These are phyloP conservation scores for Yponomeuta sedellus DNA, from an alignment of 2,888 invertebrate genomes.

Conservation along the genomic window DNA sequence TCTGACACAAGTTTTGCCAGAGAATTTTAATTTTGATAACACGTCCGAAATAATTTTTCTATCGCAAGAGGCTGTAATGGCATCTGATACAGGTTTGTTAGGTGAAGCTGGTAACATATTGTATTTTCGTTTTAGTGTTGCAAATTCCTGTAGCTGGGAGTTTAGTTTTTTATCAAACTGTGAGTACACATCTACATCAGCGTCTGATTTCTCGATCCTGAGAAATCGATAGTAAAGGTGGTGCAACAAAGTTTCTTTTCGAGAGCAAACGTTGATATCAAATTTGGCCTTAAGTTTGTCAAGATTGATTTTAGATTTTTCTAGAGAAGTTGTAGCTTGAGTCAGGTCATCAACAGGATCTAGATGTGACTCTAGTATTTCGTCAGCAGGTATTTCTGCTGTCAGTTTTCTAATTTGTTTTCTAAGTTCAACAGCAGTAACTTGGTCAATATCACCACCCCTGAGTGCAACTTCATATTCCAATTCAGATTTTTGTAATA, in stretches of 20 bases:
- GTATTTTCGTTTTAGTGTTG: no score
- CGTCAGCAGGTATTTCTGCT: background rate
- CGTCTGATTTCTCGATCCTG: background rate
- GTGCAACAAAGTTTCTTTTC: background rate
- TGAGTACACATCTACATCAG: background rate
- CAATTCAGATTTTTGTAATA: no score
- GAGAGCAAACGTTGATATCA: background rate
- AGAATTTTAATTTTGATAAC: conserved; percentile 1
- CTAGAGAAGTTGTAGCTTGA: no score
- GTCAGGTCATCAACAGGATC: background rate
- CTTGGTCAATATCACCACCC: conserved; percentile 15
- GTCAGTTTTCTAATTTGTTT: conserved; percentile 15
- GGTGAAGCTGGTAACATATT: no score
- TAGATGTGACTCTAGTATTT: conserved; percentile 4
- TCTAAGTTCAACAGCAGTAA: conserved; percentile 17
- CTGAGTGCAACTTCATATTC: conserved; percentile 20
- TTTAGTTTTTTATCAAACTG: background rate
- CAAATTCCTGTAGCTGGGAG: no score
- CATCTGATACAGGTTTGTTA: background rate
- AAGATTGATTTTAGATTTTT: background rate
- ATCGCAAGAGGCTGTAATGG: conserved; percentile 2
- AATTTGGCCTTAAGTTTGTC: background rate
- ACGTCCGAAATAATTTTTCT: conserved; percentile 2
- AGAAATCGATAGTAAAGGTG: background rate
- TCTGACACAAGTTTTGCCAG: background rate